Percentiles rank a stretch among this genome's conserved stretches.
Conservation (phyloP, 2,888 invertebrate species). For the Coenonympha arcania region DNA sequence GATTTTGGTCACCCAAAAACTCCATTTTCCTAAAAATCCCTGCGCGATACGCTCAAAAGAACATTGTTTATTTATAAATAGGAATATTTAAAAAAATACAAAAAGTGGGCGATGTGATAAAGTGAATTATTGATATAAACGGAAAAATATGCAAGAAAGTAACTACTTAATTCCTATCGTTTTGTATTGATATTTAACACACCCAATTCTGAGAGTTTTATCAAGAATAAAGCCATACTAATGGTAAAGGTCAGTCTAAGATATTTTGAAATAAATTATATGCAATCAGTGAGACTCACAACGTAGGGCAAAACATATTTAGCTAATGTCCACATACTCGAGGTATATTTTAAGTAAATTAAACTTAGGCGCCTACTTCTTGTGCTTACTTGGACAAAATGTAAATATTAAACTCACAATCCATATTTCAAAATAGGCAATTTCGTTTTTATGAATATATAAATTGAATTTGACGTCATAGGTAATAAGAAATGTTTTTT, state of each 20-base stretch:
- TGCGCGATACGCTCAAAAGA: too few relatives aligned
- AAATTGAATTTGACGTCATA: constrained; percentile 5
- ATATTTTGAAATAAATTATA: not conserved
- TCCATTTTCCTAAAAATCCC: too few relatives aligned
- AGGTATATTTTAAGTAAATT: not conserved
- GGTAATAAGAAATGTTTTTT: not conserved
- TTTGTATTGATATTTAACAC: too few relatives aligned
- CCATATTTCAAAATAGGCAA: constrained; percentile 3
- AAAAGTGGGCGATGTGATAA: too few relatives aligned
- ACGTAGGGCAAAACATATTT: constrained; percentile 12
- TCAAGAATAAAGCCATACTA: too few relatives aligned
- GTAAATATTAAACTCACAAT: not conserved
- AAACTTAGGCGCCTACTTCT: not conserved
- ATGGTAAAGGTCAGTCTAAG: not conserved
- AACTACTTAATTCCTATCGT: too few relatives aligned
- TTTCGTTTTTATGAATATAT: not conserved
- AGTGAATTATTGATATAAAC: too few relatives aligned
- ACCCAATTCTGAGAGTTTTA: too few relatives aligned
- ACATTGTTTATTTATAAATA: too few relatives aligned
- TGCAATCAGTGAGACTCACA: constrained; percentile 14
- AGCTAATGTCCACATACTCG: constrained; percentile 19
- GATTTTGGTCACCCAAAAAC: too few relatives aligned
- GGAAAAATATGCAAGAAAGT: too few relatives aligned
- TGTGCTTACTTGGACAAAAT: not conserved
- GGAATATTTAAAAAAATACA: too few relatives aligned